A percentile compares a stretch with the other conserved stretches of the same genome.
phyloP scores from a whole-genome alignment of 2,888 invertebrate genomes.

The Drosophila colorata region DNA sequence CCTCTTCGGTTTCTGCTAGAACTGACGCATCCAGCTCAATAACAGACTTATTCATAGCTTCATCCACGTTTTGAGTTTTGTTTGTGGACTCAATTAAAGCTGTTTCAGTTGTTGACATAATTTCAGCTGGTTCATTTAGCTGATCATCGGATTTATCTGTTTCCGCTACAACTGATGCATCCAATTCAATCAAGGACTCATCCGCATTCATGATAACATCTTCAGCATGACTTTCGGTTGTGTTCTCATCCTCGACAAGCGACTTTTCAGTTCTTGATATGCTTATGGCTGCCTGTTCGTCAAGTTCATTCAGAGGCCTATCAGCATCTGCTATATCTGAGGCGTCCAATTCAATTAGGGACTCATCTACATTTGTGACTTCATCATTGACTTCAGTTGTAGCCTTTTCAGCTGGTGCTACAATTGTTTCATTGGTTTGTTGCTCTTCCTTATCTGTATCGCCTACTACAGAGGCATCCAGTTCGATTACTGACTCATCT shows the following conservation, averaged over 20 bases:
- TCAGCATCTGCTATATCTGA: neutral
- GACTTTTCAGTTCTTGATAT: neutral
- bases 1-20: neutral
- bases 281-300: neutral
- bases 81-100: neutral
- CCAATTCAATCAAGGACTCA: conserved; percentile 3
- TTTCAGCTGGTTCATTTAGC: neutral
- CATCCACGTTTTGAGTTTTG: neutral
- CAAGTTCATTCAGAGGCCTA: neutral
- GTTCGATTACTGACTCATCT: conserved; percentile 1
- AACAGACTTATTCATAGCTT: neutral
- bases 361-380: neutral
- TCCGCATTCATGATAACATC: neutral
- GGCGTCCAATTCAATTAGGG: conserved; percentile 3
- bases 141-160: neutral
- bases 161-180: neutral
- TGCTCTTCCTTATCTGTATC: neutral
- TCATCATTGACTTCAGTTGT: neutral
- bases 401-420: neutral
- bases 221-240: neutral
- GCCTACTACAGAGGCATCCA: neutral
- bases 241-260: neutral
- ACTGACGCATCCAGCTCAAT: conserved; percentile 4
- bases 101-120: neutral
- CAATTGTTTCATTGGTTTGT: neutral